Percentiles rank a stretch among this genome's conserved stretches.
phyloP scores from a whole-genome alignment of 2,797 vertebrate species.

The Molothrus aeneus region DNA sequence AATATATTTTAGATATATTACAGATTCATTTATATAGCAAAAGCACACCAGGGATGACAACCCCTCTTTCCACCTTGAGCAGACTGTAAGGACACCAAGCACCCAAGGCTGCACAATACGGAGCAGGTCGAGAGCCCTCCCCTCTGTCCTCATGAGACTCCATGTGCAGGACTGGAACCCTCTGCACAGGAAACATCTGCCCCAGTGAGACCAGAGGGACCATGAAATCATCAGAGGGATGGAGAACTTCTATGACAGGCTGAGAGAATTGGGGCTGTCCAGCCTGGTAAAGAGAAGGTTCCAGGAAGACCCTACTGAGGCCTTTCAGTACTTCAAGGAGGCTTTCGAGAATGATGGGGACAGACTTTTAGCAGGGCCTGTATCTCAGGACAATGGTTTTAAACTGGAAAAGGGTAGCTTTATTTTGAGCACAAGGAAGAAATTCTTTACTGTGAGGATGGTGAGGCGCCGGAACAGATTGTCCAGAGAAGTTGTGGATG shows the following conservation, averaged over 20 bases:
- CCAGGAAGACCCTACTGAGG: not conserved
- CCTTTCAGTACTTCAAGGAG: not conserved
- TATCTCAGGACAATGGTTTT: not conserved
- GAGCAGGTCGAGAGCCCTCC: fast-evolving
- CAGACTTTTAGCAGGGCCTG: not conserved
- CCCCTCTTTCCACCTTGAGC: not conserved
- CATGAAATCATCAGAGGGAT: too few relatives aligned
- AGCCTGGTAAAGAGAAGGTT: not conserved
- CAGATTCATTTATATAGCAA: not conserved
- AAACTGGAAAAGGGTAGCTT: not conserved
- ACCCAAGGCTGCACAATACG: not conserved
- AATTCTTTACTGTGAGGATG: not conserved
- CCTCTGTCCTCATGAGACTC: fast-evolving
- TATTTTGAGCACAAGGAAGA: not conserved
- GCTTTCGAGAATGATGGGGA: not conserved
- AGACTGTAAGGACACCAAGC: not conserved
- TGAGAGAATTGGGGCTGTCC: not conserved
- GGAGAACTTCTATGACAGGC: not conserved
- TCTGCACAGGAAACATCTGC: not conserved
- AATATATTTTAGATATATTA: not conserved
- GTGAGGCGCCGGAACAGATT: not conserved
- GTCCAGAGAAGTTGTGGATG: not conserved
- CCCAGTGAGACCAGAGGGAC: fast-evolving
- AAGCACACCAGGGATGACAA: not conserved
- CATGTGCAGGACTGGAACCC: not conserved